Base-by-base conservation (phyloP, 2,888 invertebrate genomes). In the Frankliniella intonsa region DNA sequence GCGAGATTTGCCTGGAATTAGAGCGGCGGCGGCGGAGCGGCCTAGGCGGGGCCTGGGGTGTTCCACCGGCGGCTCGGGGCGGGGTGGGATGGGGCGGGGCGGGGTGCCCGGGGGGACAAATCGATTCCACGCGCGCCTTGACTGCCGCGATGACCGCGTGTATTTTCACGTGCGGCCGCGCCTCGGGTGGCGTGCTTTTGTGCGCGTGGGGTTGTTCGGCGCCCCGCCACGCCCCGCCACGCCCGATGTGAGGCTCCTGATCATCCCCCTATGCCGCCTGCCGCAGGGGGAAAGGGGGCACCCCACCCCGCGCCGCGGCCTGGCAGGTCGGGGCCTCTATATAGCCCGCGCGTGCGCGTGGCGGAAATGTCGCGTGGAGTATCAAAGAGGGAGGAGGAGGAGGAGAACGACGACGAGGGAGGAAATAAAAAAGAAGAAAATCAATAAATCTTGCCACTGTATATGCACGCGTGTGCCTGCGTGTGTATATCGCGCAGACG, bases 1-100 rank as follows among this genome's bases (percentile, higher is more conserved):
- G 69, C 69, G 69, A 76, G 69, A 76, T 76, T 76, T 76, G 69
- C 69, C 22, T 76, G 69, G 69, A 76, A 22, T 76, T 76, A 76
- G 12, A 76, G 69, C 69, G 69, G 25, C 12, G 69, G 17, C 25
- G 69, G 69, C 69, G 69, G 69, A n/a, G 69, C 69, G 69, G 51
- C 51, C 14, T 62, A 3, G 17, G 65, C 65, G 65, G 7, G 22
- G 69, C 22, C 19, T 65, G 65, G 19, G 22, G 69, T 62, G 62
- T 55, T 38, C 38, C 38, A 38, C 5, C 62, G 62, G 62, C 62
- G 62, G 69, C 22, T 3, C 25, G 22, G n/a, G 22, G 69, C 69
- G 22, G 11, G n/a, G 69, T 69, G 69, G n/a, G 55, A 12, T 55
- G 55, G 55, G 55, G 10, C 1, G 55, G 14, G 55, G 55, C 55